Base-by-base conservation (phyloP, 2,888 invertebrate species). In the Chaitophorus viminalis region DNA sequence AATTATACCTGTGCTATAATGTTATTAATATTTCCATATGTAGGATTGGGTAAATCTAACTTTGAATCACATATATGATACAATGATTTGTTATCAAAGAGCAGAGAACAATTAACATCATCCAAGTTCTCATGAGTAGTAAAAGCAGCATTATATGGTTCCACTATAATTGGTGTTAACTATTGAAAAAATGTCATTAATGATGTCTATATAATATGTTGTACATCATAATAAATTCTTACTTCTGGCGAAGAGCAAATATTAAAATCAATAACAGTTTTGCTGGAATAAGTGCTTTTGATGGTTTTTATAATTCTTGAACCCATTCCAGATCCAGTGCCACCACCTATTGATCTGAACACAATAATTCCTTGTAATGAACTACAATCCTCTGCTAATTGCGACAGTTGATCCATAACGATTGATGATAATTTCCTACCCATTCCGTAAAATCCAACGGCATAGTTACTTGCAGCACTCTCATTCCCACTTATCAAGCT, bases 201-300 rank as follows among this genome's bases (percentile, higher is more conserved):
- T 36, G 83, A 39, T 33, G 25, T 52, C 6, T 31, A 52, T 31
- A 39, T 25, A 54, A 72, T 65, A 78, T 17, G 6, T 39, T 60
- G n/a, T 3, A 14, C 25, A 54, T 31, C 0, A 31, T 36, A 54
- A 79, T 77, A 3, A 60, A 65, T 33, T 72, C 79, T 75, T 54
- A 91, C 92, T 90, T 93, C 94, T 2, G 97, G 97, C 1, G 97
- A 94, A 29, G 98, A 97, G 91, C 96, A 97, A 88, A 98, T 93
- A 0, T 94, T 93, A 90, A 94, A 95, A 91, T 95, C 95, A 33
- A 95, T 91, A 91, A 94, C 94, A 1, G 93, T 92, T 72, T 92
- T 91, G 90, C 94, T 95, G 25, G 93, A 93, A 91, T 94, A 96
- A 90, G 94, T 94, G 39, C 92, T 92, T 4, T 91, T 91, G 2